Evolutionary conservation across 1,140 invertebrate genomes (phyloP).

Genomic region (Ladona fulva): DNA sequence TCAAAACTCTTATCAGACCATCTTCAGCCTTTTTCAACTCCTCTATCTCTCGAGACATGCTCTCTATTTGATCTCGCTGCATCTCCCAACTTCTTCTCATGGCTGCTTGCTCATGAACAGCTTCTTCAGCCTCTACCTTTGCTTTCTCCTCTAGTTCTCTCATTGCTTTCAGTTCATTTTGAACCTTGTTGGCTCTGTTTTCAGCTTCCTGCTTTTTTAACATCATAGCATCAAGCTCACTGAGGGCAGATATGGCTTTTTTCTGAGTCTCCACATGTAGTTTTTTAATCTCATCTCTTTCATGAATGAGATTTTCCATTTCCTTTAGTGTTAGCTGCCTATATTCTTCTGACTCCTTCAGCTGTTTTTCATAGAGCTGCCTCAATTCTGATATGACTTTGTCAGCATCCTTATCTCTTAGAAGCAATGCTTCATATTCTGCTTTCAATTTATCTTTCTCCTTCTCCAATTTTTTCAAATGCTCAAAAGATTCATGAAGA

Average conservation of each 20-base stretch:
- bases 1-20: background rate
- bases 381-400: slow-evolving; percentile 31
- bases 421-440: slow-evolving; percentile 25
- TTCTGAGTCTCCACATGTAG: background rate
- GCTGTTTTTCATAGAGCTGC: slow-evolving; percentile 37
- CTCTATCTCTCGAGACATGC: background rate
- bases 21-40: background rate
- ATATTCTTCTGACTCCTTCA: slow-evolving; percentile 27
- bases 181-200: background rate
- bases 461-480: slow-evolving; percentile 25
- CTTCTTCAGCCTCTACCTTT: slow-evolving; percentile 38
- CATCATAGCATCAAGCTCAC: background rate
- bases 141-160: slow-evolving; percentile 26
- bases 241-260: background rate
- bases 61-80: background rate
- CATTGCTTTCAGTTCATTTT: background rate
- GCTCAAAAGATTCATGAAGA: slow-evolving; percentile 24
- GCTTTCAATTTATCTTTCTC: slow-evolving; percentile 26
- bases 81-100: slow-evolving; percentile 11
- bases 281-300: background rate
- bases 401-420: slow-evolving; percentile 23
- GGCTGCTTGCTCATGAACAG: slow-evolving; percentile 24
- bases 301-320: slow-evolving; percentile 35
- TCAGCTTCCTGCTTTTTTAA: background rate
- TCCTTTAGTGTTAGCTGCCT: slow-evolving; percentile 31